Base-by-base conservation (phyloP, 2,113 vertebrate species). In the Chionodraco myersi region DNA sequence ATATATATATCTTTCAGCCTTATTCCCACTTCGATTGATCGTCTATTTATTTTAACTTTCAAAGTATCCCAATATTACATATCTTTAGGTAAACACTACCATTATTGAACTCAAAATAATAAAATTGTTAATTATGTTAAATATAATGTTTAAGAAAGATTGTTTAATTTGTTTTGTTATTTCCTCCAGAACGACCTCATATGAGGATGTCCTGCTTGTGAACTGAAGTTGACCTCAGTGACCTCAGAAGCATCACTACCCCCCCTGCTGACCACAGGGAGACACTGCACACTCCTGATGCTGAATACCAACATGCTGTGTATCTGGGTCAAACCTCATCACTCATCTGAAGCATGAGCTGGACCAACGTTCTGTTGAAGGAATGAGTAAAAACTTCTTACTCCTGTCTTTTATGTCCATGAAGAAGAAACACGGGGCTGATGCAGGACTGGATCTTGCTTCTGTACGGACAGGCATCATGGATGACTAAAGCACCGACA, bases 121-220 rank as follows among this genome's bases (percentile, higher is more conserved):
- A 14, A 10, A 72, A 41, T 11, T 15, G 4, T 49, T n/a, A 11
- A 8, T 70, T 8, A 59, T 48, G 2, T 52, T 10, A 69, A 23
- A 21, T 6, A 26, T 74, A 0, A 6, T 13, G 5, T 61, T 11
- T 57, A 5, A 11, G 23, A 11, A 51, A 14, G 13, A 57, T 73
- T 4, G 2, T 51, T 26, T 23, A 18, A 11, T 81, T 1, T 70
- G 3, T 23, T 6, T 86, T 86, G 51, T 60, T 10, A 23, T 80
- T 11, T 78, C 23, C 45, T 48, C 18, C 90, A 95, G 95, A 86
- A 95, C 94, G 3, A 95, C 94, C 0, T 95, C 95, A 0, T 95
- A 95, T 10, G 95, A 95, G 48, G 95, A 95, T 6, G 92, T 89
- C 75, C 88, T 95, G 21, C 82, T 95, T 57, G 94, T 95, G 79